phyloP scores from a whole-genome alignment of 1,140 invertebrate species.

The Dendroctonus valens region DNA sequence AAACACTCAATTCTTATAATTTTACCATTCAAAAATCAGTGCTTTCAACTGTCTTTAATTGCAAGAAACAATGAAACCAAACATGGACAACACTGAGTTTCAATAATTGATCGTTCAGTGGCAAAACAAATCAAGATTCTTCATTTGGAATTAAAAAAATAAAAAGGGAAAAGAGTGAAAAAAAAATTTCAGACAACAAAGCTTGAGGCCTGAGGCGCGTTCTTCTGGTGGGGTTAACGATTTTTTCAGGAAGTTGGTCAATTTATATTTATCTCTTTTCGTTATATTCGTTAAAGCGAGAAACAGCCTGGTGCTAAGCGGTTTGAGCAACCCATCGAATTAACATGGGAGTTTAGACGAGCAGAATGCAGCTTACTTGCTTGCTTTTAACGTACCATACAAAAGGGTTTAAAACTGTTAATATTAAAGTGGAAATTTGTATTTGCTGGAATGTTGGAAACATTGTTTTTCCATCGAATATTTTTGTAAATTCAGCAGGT shows the following conservation, averaged over 20 bases:
- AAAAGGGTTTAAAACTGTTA: too few relatives aligned
- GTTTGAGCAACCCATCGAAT: slow-evolving; percentile 10
- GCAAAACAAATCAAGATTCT: background rate
- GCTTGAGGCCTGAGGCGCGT: slow-evolving; percentile 9
- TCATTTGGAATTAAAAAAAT: background rate
- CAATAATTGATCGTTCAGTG: too few relatives aligned
- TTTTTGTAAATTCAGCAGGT: too few relatives aligned
- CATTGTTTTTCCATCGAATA: too few relatives aligned
- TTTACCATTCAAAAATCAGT: too few relatives aligned
- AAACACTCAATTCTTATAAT: too few relatives aligned
- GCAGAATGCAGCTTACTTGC: slow-evolving; percentile 1
- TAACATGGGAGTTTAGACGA: slow-evolving; percentile 12
- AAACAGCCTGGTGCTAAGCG: background rate
- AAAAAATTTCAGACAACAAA: slow-evolving; percentile 27
- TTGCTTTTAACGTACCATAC: background rate
- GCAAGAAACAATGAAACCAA: too few relatives aligned
- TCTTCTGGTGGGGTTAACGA: slow-evolving; percentile 10
- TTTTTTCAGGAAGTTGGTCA: slow-evolving; percentile 20
- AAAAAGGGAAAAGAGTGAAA: background rate
- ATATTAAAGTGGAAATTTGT: too few relatives aligned
- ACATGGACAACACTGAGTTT: too few relatives aligned
- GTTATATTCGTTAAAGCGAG: slow-evolving; percentile 12
- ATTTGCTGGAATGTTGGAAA: too few relatives aligned
- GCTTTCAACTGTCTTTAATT: too few relatives aligned
- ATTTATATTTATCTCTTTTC: slow-evolving; percentile 21